Evolutionary conservation across 2,888 invertebrate genomes (phyloP), one percentile per base, ranked within the genome.

Genomic region (Dysmachus trigonus): DNA sequence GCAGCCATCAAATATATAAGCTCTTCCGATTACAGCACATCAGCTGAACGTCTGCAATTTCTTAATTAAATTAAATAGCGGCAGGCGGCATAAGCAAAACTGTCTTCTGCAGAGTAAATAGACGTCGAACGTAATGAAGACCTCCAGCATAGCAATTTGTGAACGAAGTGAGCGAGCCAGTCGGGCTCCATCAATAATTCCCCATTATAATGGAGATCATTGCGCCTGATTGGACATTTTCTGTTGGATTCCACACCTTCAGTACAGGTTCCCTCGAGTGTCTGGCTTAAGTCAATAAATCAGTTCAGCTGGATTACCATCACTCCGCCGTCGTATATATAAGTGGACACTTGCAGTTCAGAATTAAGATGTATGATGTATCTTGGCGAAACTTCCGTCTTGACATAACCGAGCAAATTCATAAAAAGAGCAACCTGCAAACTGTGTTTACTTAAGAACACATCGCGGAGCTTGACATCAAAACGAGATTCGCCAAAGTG

Each of bases 81-180:
- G 30, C 79, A 76, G 8, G 76, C 33, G 18, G 38, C 35, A 38
- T 35, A 35, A 35, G 76, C 76, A 79, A 79, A 30, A 22, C 10
- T 15, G 27, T 31, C 18, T 27, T 62, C 22, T 18, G 27, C 62
- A 41, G 79, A 51, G 51, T 79, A 79, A 79, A 79, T 13, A 79
- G 18, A 76, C 51, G 13, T 27, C 15, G 30, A 41, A 31, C 47
- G 47, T 47, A 79, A 51, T 79, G 76, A 47, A 79, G 79, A 79
- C 79, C 79, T 79, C 41, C 79, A 79, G 79, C 51, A 47, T 27
- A 31, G 47, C 79, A 79, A 79, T 79, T 77, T 79, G 51, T 79
- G 47, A 31, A 79, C 47, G 51, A 79, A 6, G n/a, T 2, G 15
- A 13, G 79, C 30, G 31, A 30, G 7, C 8, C 30, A 79, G 31